These are phyloP conservation scores for Heliconius himera DNA, from an alignment of 1,140 invertebrate species.

Conservation along the genomic window DNA sequence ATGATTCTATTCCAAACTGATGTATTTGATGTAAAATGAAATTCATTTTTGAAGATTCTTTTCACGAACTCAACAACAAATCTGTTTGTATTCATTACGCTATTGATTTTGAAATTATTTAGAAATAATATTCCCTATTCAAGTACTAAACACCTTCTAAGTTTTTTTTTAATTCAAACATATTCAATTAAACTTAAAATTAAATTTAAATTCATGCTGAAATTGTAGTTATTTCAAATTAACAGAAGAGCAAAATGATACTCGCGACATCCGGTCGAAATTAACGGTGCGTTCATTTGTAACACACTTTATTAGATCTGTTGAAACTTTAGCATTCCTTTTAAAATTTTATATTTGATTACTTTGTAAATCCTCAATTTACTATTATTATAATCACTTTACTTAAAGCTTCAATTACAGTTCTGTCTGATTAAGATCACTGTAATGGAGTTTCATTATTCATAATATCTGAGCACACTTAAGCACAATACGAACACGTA, in stretches of 20 bases:
- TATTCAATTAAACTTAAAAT: background rate
- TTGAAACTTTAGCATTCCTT: background rate
- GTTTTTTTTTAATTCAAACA: background rate
- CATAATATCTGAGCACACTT: background rate
- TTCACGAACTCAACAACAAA: too few species aligned
- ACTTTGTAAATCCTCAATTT: background rate
- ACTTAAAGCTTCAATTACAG: background rate
- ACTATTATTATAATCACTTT: background rate
- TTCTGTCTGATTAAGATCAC: background rate
- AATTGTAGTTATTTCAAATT: background rate
- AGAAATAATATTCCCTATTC: too few species aligned
- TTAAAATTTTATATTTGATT: background rate
- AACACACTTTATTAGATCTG: constrained; percentile 1
- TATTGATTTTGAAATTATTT: background rate
- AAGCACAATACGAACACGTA: background rate
- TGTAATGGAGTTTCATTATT: too few species aligned
- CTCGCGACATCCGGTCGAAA: constrained; percentile 26
- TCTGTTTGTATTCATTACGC: background rate
- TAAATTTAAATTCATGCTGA: background rate
- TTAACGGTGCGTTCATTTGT: constrained; percentile 30
- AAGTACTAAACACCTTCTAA: too few species aligned
- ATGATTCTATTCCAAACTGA: too few species aligned
- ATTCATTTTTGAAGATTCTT: too few species aligned
- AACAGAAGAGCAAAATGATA: constrained; percentile 16
- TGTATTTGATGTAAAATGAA: too few species aligned